phyloP scores from a whole-genome alignment of 2,113 vertebrate genomes.

The Hylia prasina region DNA sequence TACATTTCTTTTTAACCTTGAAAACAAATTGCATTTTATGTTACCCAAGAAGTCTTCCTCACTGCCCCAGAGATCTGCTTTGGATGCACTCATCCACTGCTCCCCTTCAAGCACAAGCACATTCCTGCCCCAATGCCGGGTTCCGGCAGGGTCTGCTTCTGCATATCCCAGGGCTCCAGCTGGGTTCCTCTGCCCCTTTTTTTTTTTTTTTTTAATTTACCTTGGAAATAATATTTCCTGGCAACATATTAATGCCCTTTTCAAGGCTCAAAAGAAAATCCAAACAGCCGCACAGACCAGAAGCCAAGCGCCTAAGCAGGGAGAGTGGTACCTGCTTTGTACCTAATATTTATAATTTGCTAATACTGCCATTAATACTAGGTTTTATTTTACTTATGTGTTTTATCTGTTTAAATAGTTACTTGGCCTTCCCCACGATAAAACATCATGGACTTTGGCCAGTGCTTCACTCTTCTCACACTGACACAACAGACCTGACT shows the following conservation, averaged over 20 bases:
- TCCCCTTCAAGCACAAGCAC: neutral
- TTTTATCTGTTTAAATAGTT: neutral
- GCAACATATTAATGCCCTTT: slow-evolving; percentile 54
- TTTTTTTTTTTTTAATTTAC: neutral
- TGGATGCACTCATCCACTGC: neutral
- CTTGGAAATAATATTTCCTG: slow-evolving; percentile 57
- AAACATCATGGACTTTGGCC: neutral
- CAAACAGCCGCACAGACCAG: neutral
- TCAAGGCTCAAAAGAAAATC: slow-evolving; percentile 22
- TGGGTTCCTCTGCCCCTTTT: neutral
- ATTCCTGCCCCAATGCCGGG: rapidly evolving
- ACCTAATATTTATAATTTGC: slow-evolving; percentile 3
- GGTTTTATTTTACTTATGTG: neutral
- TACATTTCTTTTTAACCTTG: neutral
- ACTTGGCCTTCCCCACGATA: neutral
- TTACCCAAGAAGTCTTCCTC: neutral
- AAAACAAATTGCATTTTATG: neutral
- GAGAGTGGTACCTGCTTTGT: neutral
- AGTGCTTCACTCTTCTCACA: neutral
- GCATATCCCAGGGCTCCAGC: neutral
- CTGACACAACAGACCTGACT: neutral
- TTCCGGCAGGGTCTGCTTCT: neutral
- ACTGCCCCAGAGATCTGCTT: neutral
- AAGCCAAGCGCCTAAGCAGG: neutral
- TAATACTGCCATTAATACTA: neutral